Evolutionary conservation across 2,888 invertebrate species (phyloP).

Genomic region (Palloptera scutellata): DNA sequence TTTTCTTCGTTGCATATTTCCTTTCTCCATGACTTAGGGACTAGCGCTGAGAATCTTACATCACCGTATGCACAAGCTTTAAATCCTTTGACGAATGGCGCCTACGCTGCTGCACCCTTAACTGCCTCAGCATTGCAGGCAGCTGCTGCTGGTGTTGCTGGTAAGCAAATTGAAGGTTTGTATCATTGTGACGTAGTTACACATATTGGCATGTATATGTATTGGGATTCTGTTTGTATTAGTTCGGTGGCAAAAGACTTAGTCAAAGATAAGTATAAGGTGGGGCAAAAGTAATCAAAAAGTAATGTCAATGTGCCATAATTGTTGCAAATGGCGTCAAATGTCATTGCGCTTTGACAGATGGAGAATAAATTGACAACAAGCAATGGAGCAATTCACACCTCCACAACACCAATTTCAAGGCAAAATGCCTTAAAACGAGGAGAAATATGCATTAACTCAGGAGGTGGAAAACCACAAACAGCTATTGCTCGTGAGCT

Average conservation of each 20-base stretch:
- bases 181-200: conserved; percentile 6
- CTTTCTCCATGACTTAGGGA: conserved; percentile 64
- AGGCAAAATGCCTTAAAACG: no score
- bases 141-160: conserved; percentile 80
- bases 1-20: conserved; percentile 2
- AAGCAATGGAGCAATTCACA: no score
- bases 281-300: no score
- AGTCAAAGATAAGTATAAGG: neutral
- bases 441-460: no score
- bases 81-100: conserved; percentile 64
- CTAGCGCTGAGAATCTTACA: conserved; percentile 68
- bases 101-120: conserved; percentile 66
- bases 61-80: conserved; percentile 67
- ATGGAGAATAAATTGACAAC: no score
- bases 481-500: no score
- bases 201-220: neutral
- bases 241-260: neutral
- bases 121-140: conserved; percentile 73
- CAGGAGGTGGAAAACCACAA: no score
- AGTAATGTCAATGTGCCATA: no score
- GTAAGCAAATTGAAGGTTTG: conserved; percentile 90
- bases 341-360: no score
- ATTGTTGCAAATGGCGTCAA: no score
- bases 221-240: no score
- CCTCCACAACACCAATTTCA: no score